Conservation (phyloP, 1,140 invertebrate species). For the Rhizoglyphus robini region DNA sequence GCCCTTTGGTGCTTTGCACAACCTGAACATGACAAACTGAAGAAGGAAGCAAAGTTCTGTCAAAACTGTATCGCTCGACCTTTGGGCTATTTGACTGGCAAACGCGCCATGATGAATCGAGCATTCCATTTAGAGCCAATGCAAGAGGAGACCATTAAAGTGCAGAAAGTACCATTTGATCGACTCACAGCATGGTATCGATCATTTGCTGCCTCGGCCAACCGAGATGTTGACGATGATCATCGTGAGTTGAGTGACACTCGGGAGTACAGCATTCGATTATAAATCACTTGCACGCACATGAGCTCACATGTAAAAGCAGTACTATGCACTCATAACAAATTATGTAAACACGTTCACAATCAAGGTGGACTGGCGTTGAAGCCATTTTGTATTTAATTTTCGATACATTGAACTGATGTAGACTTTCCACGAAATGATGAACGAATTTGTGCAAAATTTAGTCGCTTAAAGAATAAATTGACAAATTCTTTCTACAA, state of each 20-base stretch:
- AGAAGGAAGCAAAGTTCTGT: neutral
- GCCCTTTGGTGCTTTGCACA: neutral
- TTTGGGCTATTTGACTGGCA: neutral
- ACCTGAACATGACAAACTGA: neutral
- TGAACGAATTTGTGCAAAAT: neutral
- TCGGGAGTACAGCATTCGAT: neutral
- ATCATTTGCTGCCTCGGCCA: neutral
- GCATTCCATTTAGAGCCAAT: too few species aligned
- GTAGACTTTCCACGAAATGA: neutral
- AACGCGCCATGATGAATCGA: too few species aligned
- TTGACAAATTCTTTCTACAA: conserved; percentile 1
- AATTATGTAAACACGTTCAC: too few species aligned
- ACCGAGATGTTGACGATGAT: neutral
- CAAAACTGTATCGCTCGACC: neutral
- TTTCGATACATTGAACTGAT: neutral
- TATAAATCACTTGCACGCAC: neutral
- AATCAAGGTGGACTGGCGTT: too few species aligned
- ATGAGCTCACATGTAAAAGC: too few species aligned
- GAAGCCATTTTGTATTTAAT: neutral
- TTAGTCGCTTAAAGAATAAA: neutral
- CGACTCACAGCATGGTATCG: neutral
- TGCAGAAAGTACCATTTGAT: neutral
- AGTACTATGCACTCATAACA: too few species aligned
- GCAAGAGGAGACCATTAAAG: too few species aligned
- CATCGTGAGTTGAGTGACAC: neutral